phyloP scores from a whole-genome alignment of 2,888 invertebrate species.

The Adela reaumurella region DNA sequence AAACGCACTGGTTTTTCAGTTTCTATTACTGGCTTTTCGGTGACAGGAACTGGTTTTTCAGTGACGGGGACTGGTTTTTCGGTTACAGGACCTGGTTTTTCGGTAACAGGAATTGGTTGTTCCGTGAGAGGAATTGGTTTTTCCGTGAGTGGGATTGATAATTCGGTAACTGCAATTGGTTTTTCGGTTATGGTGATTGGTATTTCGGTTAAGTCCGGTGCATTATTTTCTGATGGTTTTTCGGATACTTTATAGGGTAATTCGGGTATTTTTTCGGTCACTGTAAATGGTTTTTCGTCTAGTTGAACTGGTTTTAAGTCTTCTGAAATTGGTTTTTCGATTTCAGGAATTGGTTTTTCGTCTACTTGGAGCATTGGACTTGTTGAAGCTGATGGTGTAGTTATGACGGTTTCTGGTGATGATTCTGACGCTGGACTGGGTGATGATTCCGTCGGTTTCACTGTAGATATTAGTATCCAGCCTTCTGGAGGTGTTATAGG shows the following conservation, averaged over 20 bases:
- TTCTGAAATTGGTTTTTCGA: constrained; percentile 7
- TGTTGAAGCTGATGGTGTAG: too few relatives aligned
- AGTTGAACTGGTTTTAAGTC: constrained; percentile 9
- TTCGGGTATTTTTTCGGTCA: constrained; percentile 10
- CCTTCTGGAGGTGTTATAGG: constrained; percentile 64
- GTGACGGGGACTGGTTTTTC: constrained; percentile 6
- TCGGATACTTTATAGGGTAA: too few relatives aligned
- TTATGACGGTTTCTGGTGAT: neutral
- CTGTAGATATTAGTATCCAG: constrained; percentile 57
- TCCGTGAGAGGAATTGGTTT: constrained; percentile 8
- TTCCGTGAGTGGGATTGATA: constrained; percentile 10
- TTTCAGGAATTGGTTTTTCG: neutral
- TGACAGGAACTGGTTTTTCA: neutral
- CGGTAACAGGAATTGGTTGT: constrained; percentile 5
- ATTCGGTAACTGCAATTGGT: constrained; percentile 1
- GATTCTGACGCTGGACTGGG: constrained; percentile 1
- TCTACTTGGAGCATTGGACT: too few relatives aligned
- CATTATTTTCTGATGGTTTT: too few relatives aligned
- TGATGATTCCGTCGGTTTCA: constrained; percentile 27
- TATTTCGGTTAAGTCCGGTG: too few relatives aligned
- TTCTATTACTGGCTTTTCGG: constrained; percentile 9
- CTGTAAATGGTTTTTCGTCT: constrained; percentile 5
- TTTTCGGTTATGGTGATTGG: too few relatives aligned
- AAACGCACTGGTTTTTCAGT: neutral
- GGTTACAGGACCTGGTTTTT: constrained; percentile 9